Conservation (phyloP, 2,113 vertebrate species). For the Bucco capensis region DNA sequence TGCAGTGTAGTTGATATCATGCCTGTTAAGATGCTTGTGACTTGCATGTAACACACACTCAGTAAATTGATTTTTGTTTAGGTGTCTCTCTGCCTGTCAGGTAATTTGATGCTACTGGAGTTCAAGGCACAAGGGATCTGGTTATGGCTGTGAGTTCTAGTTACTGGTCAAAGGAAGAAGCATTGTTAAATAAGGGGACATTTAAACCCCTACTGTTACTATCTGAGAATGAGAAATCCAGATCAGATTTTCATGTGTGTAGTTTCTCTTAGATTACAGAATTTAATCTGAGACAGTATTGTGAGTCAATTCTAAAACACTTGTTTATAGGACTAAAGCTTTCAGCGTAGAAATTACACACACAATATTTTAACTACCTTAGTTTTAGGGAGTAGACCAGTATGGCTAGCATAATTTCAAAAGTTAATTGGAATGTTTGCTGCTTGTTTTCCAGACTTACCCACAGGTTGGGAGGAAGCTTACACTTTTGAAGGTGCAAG, state of each 20-base stretch:
- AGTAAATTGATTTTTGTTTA: background rate
- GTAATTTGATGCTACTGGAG: background rate
- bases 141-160: rapidly evolving
- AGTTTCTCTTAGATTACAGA: background rate
- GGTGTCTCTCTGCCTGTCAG: background rate
- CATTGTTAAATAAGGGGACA: rapidly evolving
- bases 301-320: background rate
- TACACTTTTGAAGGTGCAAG: conserved; percentile 96
- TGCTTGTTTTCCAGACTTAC: conserved; percentile 83
- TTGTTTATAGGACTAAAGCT: background rate
- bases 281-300: background rate
- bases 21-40: background rate
- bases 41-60: background rate
- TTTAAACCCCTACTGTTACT: background rate
- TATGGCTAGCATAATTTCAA: background rate
- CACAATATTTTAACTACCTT: background rate
- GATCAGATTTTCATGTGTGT: background rate
- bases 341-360: background rate
- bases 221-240: background rate
- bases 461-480: conserved; percentile 97
- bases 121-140: background rate
- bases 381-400: background rate
- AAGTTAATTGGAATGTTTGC: conserved; percentile 44
- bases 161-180: background rate
- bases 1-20: background rate